Percentiles rank a stretch among this genome's conserved stretches.
Conservation (phyloP, 1,140 invertebrate genomes). For the Macrocentrus cingulum region DNA sequence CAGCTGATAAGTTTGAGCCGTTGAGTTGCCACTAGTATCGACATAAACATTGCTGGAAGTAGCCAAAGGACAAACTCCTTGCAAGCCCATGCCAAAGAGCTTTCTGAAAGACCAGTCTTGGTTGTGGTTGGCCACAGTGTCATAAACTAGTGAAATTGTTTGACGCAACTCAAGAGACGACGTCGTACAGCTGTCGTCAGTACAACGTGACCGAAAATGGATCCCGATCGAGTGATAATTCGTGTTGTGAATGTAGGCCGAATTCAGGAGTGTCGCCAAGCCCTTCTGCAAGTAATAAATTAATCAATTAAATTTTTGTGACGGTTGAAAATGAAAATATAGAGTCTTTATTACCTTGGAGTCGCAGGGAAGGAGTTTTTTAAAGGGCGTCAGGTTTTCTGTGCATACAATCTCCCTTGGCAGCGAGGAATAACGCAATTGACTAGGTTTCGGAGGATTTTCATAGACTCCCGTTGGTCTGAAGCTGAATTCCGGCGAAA, state of each 20-base stretch:
- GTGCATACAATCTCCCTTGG: constrained; percentile 97
- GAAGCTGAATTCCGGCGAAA: constrained; percentile 81
- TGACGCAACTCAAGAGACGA: constrained; percentile 77
- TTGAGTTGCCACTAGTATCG: constrained; percentile 71
- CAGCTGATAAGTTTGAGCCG: constrained; percentile 61
- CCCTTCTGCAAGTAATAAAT: constrained; percentile 66
- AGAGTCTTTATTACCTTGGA: constrained; percentile 62
- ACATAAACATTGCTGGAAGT: constrained; percentile 78
- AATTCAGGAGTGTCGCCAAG: constrained; percentile 84
- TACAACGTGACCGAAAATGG: constrained; percentile 80
- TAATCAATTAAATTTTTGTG: constrained; percentile 21
- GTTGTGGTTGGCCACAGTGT: constrained; percentile 59
- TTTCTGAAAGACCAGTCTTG: constrained; percentile 83
- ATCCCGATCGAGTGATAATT: constrained; percentile 91
- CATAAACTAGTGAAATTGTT: constrained; percentile 84
- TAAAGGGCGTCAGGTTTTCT: constrained; percentile 98
- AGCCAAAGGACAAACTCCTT: constrained; percentile 78
- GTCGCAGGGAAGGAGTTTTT: constrained; percentile 92
- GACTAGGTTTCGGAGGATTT: constrained; percentile 60
- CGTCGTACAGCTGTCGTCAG: constrained; percentile 64
- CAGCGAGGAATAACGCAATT: constrained; percentile 81
- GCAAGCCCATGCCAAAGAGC: constrained; percentile 82
- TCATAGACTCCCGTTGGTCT: constrained; percentile 72
- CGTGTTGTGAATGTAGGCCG: constrained; percentile 87
- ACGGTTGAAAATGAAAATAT: not conserved